Evolutionary conservation across 2,797 vertebrate species (phyloP).

Genomic region (Crocodylus rhombifer): DNA sequence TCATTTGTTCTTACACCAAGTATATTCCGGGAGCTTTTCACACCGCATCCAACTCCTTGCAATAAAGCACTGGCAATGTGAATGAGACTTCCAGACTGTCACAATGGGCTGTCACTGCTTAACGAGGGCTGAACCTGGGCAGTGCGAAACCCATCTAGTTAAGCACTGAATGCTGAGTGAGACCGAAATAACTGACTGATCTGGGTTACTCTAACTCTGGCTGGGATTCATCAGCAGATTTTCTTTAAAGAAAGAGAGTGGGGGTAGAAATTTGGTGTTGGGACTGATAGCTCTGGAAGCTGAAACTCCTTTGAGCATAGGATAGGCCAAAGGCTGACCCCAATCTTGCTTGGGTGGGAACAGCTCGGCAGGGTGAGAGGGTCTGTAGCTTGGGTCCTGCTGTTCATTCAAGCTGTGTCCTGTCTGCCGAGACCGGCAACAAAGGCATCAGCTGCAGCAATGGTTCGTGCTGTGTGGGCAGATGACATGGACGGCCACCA

Average conservation of each 20-base stretch:
- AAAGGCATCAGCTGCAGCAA: not conserved
- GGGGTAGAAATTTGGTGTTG: slow-evolving; percentile 41
- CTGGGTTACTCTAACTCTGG: slow-evolving; percentile 59
- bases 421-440: not conserved
- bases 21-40: slow-evolving; percentile 36
- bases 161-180: slow-evolving; percentile 24
- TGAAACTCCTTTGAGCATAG: slow-evolving; percentile 48
- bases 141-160: slow-evolving; percentile 36
- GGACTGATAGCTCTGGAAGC: slow-evolving; percentile 67
- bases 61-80: not conserved
- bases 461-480: not conserved
- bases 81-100: not conserved
- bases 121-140: not conserved
- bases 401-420: slow-evolving; percentile 5
- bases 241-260: slow-evolving; percentile 59
- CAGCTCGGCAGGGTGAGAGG: not conserved
- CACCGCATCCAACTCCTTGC: not conserved
- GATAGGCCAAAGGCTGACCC: slow-evolving; percentile 22
- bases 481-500: not conserved
- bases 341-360: slow-evolving; percentile 22
- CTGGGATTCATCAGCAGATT: slow-evolving; percentile 66
- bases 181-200: slow-evolving; percentile 68
- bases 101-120: not conserved
- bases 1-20: slow-evolving; percentile 63
- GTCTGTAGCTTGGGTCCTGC: not conserved